These are phyloP conservation scores for Acrossocheilus wenchowensis DNA, from an alignment of 2,797 vertebrate genomes.

Conservation along the genomic window DNA sequence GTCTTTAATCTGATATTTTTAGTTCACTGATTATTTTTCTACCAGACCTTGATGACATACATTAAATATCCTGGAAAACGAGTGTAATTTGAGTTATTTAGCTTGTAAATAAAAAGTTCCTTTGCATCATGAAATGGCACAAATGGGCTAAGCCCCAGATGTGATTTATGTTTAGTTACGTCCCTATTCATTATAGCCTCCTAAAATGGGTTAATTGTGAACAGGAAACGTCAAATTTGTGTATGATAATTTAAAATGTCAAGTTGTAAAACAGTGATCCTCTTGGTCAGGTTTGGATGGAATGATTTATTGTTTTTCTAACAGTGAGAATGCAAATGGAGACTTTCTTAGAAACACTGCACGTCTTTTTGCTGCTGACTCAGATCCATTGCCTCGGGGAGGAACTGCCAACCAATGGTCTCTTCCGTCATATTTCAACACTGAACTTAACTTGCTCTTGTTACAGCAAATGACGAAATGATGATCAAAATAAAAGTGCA, in stretches of 20 bases:
- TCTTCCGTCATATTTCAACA: not conserved
- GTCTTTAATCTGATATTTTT: not conserved
- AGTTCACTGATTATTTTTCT: not conserved
- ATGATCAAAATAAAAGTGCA: not conserved
- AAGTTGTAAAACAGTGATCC: not conserved
- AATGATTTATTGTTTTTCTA: not conserved
- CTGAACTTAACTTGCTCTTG: not conserved
- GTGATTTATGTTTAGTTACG: constrained; percentile 6
- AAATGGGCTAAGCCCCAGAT: not conserved
- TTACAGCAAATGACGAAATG: not conserved
- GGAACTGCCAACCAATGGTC: not conserved
- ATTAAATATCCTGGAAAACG: not conserved
- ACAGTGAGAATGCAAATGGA: not conserved
- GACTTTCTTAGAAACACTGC: not conserved
- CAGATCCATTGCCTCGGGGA: not conserved
- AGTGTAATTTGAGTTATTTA: not conserved
- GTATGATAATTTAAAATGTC: not conserved
- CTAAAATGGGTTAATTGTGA: not conserved
- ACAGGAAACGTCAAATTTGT: not conserved
- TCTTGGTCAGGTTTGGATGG: not conserved
- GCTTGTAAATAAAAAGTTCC: not conserved
- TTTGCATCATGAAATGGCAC: not conserved
- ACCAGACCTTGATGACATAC: not conserved
- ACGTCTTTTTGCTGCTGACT: not conserved
- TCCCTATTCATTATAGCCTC: not conserved